A percentile compares a stretch with the other conserved stretches of the same genome.
These are phyloP conservation scores for Antechinus flavipes DNA, from an alignment of 2,113 vertebrate genomes.

Conservation along the genomic window DNA sequence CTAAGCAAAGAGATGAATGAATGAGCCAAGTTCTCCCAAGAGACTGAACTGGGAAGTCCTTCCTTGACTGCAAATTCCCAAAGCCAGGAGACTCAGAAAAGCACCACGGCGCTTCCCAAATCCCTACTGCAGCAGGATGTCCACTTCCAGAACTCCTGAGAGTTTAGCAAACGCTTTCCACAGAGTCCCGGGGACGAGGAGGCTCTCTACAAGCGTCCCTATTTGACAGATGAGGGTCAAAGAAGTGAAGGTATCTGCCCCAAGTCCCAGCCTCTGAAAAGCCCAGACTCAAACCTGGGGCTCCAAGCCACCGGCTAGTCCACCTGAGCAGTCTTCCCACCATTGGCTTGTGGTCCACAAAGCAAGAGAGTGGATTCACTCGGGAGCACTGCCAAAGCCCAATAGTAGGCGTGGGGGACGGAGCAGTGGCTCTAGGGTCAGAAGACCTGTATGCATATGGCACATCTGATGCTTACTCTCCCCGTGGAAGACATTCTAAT, in stretches of 20 bases:
- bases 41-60: background rate
- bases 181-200: background rate
- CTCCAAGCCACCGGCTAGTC: background rate
- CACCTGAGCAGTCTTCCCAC: background rate
- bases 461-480: background rate
- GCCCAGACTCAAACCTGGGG: background rate
- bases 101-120: background rate
- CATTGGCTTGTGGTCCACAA: too few relatives aligned
- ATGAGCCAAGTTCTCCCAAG: background rate
- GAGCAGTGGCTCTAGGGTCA: background rate
- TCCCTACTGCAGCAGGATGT: background rate
- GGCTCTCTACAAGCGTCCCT: background rate
- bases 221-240: background rate
- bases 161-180: background rate
- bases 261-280: background rate
- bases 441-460: background rate
- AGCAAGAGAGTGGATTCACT: background rate
- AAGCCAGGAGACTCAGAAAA: background rate
- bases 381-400: background rate
- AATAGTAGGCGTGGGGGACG: background rate
- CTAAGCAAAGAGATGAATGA: background rate
- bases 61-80: background rate
- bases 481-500: too few relatives aligned
- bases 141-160: background rate
- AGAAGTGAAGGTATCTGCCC: background rate